phyloP scores from a whole-genome alignment of 2,888 invertebrate species.

The Drosophila longiperda region DNA sequence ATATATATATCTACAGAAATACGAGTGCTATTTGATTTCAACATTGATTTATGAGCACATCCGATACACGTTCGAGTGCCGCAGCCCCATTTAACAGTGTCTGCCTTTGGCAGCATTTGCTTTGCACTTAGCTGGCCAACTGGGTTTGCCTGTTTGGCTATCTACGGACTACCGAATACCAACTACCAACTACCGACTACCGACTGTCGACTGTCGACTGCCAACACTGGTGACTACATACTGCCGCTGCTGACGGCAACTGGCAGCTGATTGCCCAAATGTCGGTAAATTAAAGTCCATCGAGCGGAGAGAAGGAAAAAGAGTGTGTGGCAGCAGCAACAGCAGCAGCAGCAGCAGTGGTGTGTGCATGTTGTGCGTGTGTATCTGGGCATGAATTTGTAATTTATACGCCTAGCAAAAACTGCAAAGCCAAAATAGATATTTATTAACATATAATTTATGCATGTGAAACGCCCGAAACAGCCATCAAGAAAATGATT shows the following conservation, averaged over 20 bases:
- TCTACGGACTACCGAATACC: neutral
- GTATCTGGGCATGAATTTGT: conserved; percentile 69
- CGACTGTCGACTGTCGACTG: conserved; percentile 7
- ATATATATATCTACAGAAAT: conserved; percentile 52
- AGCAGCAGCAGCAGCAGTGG: neutral
- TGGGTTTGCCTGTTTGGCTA: conserved; percentile 31
- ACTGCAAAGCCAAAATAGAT: conserved; percentile 79
- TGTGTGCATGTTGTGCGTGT: conserved; percentile 16
- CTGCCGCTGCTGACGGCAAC: conserved; percentile 38
- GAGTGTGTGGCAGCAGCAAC: neutral
- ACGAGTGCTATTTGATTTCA: conserved; percentile 78
- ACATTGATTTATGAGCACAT: conserved; percentile 80
- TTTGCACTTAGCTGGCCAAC: conserved; percentile 62
- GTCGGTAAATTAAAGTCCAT: conserved; percentile 77
- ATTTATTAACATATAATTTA: conserved; percentile 80
- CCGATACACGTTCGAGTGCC: conserved; percentile 67
- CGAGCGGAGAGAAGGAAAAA: conserved; percentile 13
- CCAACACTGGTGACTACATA: conserved; percentile 1
- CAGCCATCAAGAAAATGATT: conserved; percentile 57
- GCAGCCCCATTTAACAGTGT: conserved; percentile 35
- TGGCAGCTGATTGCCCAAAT: conserved; percentile 79
- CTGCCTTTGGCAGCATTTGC: conserved; percentile 76
- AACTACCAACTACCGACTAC: neutral
- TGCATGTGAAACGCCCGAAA: conserved; percentile 63
- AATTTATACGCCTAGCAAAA: conserved; percentile 73